A percentile compares a stretch with the other conserved stretches of the same genome.
Conservation (phyloP, 2,888 invertebrate genomes). For the Athalia circularis region DNA sequence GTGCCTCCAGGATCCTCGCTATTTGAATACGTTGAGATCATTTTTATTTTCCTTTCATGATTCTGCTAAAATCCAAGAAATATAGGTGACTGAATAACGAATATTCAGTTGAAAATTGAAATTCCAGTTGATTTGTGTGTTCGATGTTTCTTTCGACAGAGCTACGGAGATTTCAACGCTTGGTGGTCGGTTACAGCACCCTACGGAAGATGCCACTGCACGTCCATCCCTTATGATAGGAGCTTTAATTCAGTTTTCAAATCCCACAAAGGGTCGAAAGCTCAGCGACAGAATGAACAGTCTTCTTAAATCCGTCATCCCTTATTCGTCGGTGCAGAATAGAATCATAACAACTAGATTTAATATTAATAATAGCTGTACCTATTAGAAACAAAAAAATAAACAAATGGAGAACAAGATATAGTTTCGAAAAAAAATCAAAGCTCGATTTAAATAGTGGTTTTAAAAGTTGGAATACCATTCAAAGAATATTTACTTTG, state of each 20-base stretch:
- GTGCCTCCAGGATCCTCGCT: background rate
- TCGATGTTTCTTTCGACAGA: too few species aligned
- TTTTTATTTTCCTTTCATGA: background rate
- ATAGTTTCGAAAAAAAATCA: too few species aligned
- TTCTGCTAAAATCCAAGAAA: background rate
- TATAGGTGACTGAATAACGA: too few species aligned
- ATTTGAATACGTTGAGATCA: background rate
- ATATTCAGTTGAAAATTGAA: too few species aligned
- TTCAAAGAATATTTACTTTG: background rate
- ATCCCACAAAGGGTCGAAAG: constrained; percentile 3
- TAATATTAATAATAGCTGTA: background rate
- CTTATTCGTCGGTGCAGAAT: background rate
- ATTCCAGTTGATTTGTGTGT: too few species aligned
- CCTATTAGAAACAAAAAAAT: too few species aligned
- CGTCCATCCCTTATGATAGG: constrained; percentile 2
- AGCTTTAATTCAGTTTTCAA: constrained; percentile 13
- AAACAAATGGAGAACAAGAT: too few species aligned
- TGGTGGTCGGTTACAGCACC: background rate
- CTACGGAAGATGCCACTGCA: constrained; percentile 21
- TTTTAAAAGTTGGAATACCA: background rate
- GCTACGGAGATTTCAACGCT: background rate
- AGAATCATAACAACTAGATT: background rate
- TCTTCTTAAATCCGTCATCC: constrained; percentile 34
- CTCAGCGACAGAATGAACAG: background rate
- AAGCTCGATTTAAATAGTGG: background rate